These are phyloP conservation scores for Philereme transversata DNA, from an alignment of 2,888 invertebrate species.

Conservation along the genomic window DNA sequence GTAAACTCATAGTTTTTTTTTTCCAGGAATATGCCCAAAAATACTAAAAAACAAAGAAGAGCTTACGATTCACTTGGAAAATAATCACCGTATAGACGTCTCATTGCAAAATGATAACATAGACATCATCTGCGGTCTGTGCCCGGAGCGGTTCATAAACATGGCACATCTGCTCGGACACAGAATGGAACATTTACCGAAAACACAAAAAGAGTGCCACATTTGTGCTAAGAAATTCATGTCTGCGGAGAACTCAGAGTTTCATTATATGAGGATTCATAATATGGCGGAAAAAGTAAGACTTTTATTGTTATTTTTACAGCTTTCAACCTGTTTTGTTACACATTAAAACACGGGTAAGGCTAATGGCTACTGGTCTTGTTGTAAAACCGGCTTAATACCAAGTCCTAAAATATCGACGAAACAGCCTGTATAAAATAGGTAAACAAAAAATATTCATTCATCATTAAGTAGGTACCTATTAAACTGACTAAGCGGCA, in stretches of 20 bases:
- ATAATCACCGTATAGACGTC: conserved; percentile 44
- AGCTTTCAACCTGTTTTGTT: too few relatives aligned
- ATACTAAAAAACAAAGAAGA: conserved; percentile 38
- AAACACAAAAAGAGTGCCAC: conserved; percentile 50
- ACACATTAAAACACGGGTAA: too few relatives aligned
- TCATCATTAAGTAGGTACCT: too few relatives aligned
- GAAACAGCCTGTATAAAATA: too few relatives aligned
- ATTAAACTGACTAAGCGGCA: too few relatives aligned
- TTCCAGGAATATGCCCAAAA: conserved; percentile 55
- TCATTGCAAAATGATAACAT: conserved; percentile 37
- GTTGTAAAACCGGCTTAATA: too few relatives aligned
- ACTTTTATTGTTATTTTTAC: too few relatives aligned
- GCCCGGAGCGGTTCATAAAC: conserved; percentile 44
- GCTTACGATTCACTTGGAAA: conserved; percentile 51
- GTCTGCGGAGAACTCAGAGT: background rate
- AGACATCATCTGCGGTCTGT: conserved; percentile 49
- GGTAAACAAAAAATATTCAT: too few relatives aligned
- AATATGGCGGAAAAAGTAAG: background rate
- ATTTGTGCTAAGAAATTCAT: conserved; percentile 49
- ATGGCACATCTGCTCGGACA: conserved; percentile 58
- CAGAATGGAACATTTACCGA: conserved; percentile 53
- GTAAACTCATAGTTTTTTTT: background rate
- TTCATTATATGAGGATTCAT: conserved; percentile 1
- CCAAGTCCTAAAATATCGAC: too few relatives aligned
- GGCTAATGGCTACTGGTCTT: too few relatives aligned